phyloP scores from a whole-genome alignment of 2,113 vertebrate genomes.

The Lathamus discolor region DNA sequence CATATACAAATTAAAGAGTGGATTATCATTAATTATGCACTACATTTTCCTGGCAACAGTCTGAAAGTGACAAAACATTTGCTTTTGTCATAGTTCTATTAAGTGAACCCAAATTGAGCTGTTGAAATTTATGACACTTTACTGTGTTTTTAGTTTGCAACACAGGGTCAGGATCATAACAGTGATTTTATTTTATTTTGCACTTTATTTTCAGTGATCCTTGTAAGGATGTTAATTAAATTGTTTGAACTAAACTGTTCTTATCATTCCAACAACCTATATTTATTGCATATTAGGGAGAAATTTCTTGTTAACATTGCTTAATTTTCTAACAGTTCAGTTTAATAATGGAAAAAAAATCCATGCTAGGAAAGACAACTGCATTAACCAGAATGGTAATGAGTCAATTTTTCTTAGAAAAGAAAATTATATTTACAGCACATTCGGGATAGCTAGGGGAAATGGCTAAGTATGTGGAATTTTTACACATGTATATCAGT shows the following conservation, averaged over 20 bases:
- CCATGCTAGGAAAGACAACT: background rate
- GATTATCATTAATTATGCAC: constrained; percentile 79
- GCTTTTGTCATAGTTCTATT: constrained; percentile 79
- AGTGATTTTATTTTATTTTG: constrained; percentile 71
- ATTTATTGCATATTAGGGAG: constrained; percentile 70
- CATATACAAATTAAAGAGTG: constrained; percentile 70
- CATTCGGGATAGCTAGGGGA: background rate
- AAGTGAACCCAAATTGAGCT: constrained; percentile 74
- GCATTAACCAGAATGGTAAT: constrained; percentile 34
- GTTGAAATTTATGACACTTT: constrained; percentile 71
- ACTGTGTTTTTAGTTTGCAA: constrained; percentile 75
- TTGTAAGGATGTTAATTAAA: constrained; percentile 74
- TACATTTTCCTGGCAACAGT: constrained; percentile 74
- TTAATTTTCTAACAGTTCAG: constrained; percentile 50
- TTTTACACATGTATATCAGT: background rate
- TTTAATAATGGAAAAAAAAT: constrained; percentile 52
- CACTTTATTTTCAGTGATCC: constrained; percentile 69
- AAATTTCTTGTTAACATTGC: constrained; percentile 63
- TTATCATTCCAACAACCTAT: constrained; percentile 64
- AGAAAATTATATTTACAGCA: background rate
- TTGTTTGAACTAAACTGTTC: constrained; percentile 75
- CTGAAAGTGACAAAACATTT: constrained; percentile 79
- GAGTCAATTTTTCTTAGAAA: background rate
- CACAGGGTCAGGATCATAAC: constrained; percentile 69
- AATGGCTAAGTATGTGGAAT: background rate